These are phyloP conservation scores for Champsocephalus esox DNA, from an alignment of 2,797 vertebrate species.

Conservation along the genomic window DNA sequence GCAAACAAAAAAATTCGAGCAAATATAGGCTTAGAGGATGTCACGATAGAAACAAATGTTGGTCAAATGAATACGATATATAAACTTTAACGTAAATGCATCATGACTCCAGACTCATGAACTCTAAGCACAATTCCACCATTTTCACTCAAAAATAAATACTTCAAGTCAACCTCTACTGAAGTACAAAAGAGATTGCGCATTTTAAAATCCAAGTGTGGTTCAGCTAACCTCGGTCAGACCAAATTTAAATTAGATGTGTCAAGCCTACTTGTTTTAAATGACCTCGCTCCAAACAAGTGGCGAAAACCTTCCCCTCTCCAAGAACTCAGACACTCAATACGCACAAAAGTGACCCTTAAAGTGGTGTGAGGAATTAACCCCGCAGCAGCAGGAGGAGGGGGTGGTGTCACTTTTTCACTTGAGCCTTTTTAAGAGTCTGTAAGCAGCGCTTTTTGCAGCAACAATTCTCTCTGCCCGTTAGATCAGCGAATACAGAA, in stretches of 20 bases:
- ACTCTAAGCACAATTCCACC: too few relatives aligned
- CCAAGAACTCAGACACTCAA: neutral
- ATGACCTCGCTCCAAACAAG: too few relatives aligned
- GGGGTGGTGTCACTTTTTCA: neutral
- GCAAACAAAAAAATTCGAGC: too few relatives aligned
- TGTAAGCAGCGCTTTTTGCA: neutral
- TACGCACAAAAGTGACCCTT: neutral
- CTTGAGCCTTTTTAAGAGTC: neutral
- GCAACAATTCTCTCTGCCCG: neutral
- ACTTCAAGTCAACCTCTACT: too few relatives aligned
- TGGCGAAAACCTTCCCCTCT: too few relatives aligned
- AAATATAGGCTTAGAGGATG: too few relatives aligned
- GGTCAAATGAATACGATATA: too few relatives aligned
- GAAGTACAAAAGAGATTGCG: too few relatives aligned
- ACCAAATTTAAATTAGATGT: neutral
- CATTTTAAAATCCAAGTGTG: neutral
- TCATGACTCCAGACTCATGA: too few relatives aligned
- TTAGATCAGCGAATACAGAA: neutral
- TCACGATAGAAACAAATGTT: too few relatives aligned
- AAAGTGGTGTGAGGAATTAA: neutral
- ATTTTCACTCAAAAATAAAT: too few relatives aligned
- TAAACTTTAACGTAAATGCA: too few relatives aligned
- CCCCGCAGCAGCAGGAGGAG: neutral
- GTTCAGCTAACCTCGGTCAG: neutral
- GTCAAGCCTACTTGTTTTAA: neutral